phyloP scores from a whole-genome alignment of 2,113 vertebrate genomes.

The Myotis davidii region DNA sequence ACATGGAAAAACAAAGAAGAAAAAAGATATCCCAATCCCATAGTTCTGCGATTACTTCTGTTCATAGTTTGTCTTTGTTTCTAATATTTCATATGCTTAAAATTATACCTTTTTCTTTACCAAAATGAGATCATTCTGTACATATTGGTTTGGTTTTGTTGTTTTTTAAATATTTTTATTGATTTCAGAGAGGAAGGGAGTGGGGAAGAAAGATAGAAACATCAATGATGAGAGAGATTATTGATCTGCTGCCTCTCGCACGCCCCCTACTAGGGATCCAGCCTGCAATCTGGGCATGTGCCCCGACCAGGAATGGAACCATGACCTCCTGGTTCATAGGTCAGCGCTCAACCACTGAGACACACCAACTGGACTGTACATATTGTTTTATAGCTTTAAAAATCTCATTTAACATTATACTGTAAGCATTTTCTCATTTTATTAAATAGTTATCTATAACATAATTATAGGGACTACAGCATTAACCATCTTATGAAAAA shows the following conservation, averaged over 20 bases:
- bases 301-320: too few species aligned
- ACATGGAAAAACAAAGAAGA: neutral
- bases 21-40: neutral
- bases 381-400: constrained; percentile 27
- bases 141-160: neutral
- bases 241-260: too few species aligned
- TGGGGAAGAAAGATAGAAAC: too few species aligned
- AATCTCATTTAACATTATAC: neutral
- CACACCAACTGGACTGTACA: neutral
- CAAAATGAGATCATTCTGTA: constrained; percentile 8
- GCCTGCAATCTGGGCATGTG: too few species aligned
- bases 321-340: too few species aligned
- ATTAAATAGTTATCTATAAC: constrained; percentile 21
- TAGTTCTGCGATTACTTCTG: neutral
- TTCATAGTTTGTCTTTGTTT: constrained; percentile 7
- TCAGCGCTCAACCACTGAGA: too few species aligned
- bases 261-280: too few species aligned
- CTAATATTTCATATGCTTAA: neutral
- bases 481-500: neutral
- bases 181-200: too few species aligned
- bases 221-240: too few species aligned
- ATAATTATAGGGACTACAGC: neutral
- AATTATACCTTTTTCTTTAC: neutral
- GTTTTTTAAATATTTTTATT: too few species aligned
- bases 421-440: neutral